Evolutionary conservation across 2,797 vertebrate species (phyloP), one percentile per base, ranked within the genome.

Genomic region (Pachyuromys duprasi): DNA sequence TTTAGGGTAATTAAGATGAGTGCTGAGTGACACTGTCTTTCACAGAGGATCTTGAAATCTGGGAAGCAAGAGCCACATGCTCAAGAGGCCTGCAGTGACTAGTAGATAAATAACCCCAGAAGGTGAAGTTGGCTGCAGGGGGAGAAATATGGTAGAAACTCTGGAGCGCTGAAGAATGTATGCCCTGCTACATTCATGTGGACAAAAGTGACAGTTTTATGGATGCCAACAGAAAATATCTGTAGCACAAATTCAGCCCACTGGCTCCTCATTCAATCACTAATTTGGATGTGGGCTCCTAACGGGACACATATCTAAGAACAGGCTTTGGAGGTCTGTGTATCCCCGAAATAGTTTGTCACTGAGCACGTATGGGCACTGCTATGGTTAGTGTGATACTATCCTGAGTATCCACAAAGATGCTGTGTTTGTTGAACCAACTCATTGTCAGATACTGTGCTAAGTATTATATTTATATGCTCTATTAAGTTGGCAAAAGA

Each of bases 371-470:
- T 69, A 24, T 22, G 0, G 65, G 4, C 5, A 28, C 26, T 93
- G 81, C 33, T 36, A 9, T 74, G n/a, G 22, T n/a, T n/a, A 70
- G 22, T 62, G 0, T 74, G 18, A n/a, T 82, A 31, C n/a, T 60
- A 57, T 26, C 26, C 28, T 36, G 18, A 53, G 69, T 13, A 39
- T 55, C 55, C 57, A 42, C 49, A 62, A 45, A 89, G 84, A n/a
- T 14, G 89, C 65, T 97, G 86, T 65, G 92, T 89, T 98, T 98
- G 96, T 97, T 96, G 80, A 95, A 11, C 49, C 49, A 49, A 97
- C 98, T 97, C 96, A 97, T 98, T 95, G 97, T 98, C 97, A 97
- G 83, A 95, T 98, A 96, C 98, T 97, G 97, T 39, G 72, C 98
- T 98, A 96, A 98, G 97, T 98, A 97, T 97, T 97, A 96, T 69